These are phyloP conservation scores for Aeoliscus strigatus DNA, from an alignment of 2,797 vertebrate species.

Conservation along the genomic window DNA sequence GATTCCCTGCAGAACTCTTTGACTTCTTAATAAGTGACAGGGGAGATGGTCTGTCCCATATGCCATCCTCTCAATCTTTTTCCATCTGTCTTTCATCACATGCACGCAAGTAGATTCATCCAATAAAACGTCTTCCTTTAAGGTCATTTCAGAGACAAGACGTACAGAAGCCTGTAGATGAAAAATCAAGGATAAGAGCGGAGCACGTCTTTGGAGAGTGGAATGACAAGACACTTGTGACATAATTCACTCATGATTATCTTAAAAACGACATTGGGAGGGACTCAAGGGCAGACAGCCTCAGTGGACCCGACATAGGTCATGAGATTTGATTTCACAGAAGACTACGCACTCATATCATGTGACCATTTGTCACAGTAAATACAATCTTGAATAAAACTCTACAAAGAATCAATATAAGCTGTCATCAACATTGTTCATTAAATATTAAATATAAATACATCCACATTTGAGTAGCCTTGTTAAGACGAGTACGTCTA, in stretches of 20 bases:
- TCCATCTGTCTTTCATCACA: conserved; percentile 29
- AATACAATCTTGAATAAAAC: no score
- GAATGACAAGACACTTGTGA: conserved; percentile 11
- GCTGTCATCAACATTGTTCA: no score
- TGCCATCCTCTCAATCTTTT: conserved; percentile 10
- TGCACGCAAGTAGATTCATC: conserved; percentile 25
- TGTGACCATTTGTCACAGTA: no score
- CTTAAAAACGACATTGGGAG: conserved; percentile 21
- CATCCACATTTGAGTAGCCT: no score
- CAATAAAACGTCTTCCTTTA: conserved; percentile 37
- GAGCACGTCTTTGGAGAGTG: neutral
- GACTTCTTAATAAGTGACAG: conserved; percentile 21
- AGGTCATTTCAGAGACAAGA: conserved; percentile 32
- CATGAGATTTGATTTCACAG: no score
- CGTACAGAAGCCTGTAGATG: conserved; percentile 1
- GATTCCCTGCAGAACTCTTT: conserved; percentile 15
- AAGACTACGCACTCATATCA: no score
- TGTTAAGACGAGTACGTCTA: no score
- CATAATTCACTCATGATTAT: conserved; percentile 24
- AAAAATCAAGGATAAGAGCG: conserved; percentile 9
- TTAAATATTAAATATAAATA: no score
- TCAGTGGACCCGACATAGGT: conserved; percentile 9
- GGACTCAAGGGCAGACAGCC: conserved; percentile 25
- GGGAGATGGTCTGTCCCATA: conserved; percentile 23
- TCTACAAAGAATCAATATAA: no score